Conservation (phyloP, 2,888 invertebrate species). For the Platypus cylindrus region DNA sequence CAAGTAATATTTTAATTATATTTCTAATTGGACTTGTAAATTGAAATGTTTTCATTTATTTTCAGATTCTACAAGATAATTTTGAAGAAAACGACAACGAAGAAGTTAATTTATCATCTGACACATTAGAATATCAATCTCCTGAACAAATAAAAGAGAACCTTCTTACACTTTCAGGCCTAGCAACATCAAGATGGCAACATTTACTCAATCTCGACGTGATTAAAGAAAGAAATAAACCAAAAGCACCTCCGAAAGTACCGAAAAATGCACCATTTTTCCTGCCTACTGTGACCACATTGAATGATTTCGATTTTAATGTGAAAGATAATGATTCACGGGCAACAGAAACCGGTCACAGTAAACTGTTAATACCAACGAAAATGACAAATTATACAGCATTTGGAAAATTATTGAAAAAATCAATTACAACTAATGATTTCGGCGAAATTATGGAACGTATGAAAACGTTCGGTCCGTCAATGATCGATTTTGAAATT, state of each 20-base stretch:
- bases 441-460: constrained; percentile 46
- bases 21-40: background rate
- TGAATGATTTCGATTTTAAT: constrained; percentile 74
- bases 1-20: constrained; percentile 20
- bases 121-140: constrained; percentile 46
- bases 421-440: constrained; percentile 38
- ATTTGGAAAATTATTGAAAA: constrained; percentile 53
- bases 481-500: constrained; percentile 78
- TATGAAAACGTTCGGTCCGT: constrained; percentile 63
- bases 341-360: constrained; percentile 26
- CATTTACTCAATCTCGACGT: constrained; percentile 49
- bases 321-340: constrained; percentile 37
- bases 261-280: constrained; percentile 93
- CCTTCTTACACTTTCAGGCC: constrained; percentile 72
- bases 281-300: constrained; percentile 75
- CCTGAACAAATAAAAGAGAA: constrained; percentile 63
- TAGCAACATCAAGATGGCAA: constrained; percentile 83
- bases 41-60: constrained; percentile 1
- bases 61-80: constrained; percentile 11
- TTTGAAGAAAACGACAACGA: constrained; percentile 29
- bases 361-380: constrained; percentile 44
- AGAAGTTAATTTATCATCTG: constrained; percentile 32
- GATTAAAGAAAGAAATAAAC: constrained; percentile 81
- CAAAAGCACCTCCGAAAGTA: constrained; percentile 67
- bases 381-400: constrained; percentile 52